Evolutionary conservation across 2,797 vertebrate species (phyloP), one percentile per base, ranked within the genome.

Genomic region (Platalea minor): DNA sequence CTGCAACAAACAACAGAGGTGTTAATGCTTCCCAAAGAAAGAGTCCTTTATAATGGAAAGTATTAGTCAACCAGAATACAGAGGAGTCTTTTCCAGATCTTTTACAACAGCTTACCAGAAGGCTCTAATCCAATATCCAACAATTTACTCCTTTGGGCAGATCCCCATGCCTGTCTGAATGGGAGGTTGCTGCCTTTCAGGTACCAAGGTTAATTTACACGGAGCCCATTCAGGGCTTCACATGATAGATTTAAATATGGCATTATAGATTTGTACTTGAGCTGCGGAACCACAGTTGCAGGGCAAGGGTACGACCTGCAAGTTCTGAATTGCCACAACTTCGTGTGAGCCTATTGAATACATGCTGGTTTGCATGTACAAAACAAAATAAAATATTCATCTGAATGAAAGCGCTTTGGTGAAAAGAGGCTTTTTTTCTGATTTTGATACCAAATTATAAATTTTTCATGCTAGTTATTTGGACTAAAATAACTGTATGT

Each of bases 1-100:
- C 69, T 86, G 88, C 77, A 60, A 69, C 74, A 57, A 92, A 60
- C 50, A 69, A 4, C 77, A 59, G 77, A 93, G 80, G 84, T 91
- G 94, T 65, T 69, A 75, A 88, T 35, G 57, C 88, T 96, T 94
- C 81, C 93, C 78, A 35, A 14, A 74, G 94, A 87, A 81, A 91
- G 57, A 95, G 39, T 41, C 81, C 28, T 89, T 61, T 60, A 68
- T n/a, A 75, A 93, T 95, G 95, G 88, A 94, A 96, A 95, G 61
- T 29, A 12, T 96, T 80, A 85, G 70, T 94, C 91, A 95, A 87
- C 26, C 83, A 63, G 75, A 67, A 48, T 11, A n/a, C 24, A 10
- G 35, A 8, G 53, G 45, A 94, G 54, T 17, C 68, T 85, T 72
- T 64, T 60, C 85, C 92, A 85, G 48, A 60, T 19, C 67, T 93